phyloP scores from a whole-genome alignment of 2,113 vertebrate genomes.

The Microcebus jonahi region DNA sequence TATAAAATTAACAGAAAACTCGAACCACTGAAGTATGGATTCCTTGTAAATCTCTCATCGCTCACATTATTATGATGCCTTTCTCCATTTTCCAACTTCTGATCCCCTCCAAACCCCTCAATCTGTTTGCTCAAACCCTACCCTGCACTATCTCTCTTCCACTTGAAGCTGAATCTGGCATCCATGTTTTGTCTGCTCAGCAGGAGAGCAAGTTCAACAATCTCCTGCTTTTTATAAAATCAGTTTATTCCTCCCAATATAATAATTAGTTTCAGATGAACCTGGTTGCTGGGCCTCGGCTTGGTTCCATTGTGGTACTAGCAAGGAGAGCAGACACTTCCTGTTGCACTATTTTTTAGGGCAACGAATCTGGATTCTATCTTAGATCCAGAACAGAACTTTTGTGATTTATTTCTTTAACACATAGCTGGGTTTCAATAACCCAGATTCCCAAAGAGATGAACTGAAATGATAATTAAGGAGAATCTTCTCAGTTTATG shows the following conservation, averaged over 20 bases:
- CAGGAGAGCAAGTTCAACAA: constrained; percentile 69
- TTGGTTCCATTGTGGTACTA: background rate
- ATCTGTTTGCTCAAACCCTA: background rate
- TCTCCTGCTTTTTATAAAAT: constrained; percentile 53
- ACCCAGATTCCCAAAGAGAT: background rate
- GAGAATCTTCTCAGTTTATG: constrained; percentile 9
- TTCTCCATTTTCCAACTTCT: constrained; percentile 8
- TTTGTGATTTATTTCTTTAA: background rate
- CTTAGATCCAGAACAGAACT: background rate
- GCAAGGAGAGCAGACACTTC: constrained; percentile 70
- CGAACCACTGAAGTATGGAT: background rate
- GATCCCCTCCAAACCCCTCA: constrained; percentile 34
- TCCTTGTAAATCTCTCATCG: constrained; percentile 25
- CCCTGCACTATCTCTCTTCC: background rate
- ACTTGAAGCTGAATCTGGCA: constrained; percentile 59
- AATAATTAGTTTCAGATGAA: constrained; percentile 77
- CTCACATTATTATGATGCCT: background rate
- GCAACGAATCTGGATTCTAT: background rate
- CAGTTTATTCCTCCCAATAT: constrained; percentile 60
- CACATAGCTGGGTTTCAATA: background rate
- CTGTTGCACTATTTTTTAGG: constrained; percentile 47
- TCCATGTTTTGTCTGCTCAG: constrained; percentile 69
- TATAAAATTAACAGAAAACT: constrained; percentile 27
- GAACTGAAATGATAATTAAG: constrained; percentile 34
- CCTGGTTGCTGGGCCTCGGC: constrained; percentile 38